Base-by-base conservation (phyloP, 2,888 invertebrate species). In the Tanytarsus gracilentus region DNA sequence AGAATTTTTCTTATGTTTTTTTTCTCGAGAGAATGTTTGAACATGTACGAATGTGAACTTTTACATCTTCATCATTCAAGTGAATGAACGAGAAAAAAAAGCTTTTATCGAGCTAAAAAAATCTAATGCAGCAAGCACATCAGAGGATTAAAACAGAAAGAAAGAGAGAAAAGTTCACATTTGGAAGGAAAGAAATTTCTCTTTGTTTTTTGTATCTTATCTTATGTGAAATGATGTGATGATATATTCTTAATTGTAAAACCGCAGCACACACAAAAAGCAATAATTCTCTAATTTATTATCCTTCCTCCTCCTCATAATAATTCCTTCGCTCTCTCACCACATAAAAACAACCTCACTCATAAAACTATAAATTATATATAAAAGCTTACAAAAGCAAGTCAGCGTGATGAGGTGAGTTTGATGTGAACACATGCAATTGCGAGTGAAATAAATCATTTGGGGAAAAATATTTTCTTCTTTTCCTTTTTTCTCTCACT, bases 341-440 rank as follows among this genome's bases (percentile, higher is more conserved):
- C n/a, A n/a, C n/a, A n/a, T n/a, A n/a, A n/a, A 36, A 48, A 48
- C 30, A 51, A n/a, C 26, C 23, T 36, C n/a, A 60, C n/a, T 33
- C 9, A 36, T 58, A 30, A 56, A 16, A 50, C 16, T 6, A 33
- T 14, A 29, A 29, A 29, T 7, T 21, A 36, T 29, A 30, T 51
- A 18, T 40, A 63, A 68, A 79, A 93, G 92, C 85, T 88, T 93
- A 82, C 92, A 93, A 84, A 88, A 90, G 83, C 92, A 93, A 87
- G 90, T 93, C 84, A 87, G 89, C 84, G 90, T 92, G 81, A 93
- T 93, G 93, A 44, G 44, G 44, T 44, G 23, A 44, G 44, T n/a
- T n/a, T n/a, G n/a, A n/a, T n/a, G 21, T 11, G 23, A 33, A 33
- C 9, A 33, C 9, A 5, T n/a, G n/a, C 33, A 4, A 5, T 2